phyloP scores from a whole-genome alignment of 1,140 invertebrate genomes.

The Frieseomelitta varia region DNA sequence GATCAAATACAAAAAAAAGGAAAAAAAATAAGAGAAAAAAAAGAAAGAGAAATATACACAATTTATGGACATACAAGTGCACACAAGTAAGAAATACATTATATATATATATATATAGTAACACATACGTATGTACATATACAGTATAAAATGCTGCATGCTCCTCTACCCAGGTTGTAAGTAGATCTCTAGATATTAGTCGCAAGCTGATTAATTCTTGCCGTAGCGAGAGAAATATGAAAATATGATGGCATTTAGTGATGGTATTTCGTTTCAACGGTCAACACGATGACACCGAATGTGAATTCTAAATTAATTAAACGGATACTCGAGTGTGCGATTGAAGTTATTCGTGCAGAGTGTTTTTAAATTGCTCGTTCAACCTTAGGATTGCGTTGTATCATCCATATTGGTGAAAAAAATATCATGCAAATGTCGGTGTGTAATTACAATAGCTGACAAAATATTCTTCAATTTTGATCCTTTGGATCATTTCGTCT shows the following conservation, averaged over 20 bases:
- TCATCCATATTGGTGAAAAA: background rate
- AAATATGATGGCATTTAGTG: conserved; percentile 1
- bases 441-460: no score
- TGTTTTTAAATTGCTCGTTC: background rate
- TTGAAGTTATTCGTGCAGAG: background rate
- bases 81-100: conserved; percentile 30
- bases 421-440: no score
- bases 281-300: background rate
- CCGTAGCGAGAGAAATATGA: conserved; percentile 24
- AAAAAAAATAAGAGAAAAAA: conserved; percentile 7
- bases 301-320: background rate
- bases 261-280: background rate
- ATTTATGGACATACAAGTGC: conserved; percentile 50
- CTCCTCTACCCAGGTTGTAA: conserved; percentile 76
- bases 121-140: conserved; percentile 60
- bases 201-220: conserved; percentile 72
- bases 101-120: conserved; percentile 51
- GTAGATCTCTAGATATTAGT: conserved; percentile 76
- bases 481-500: no score
- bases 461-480: no score
- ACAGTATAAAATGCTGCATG: conserved; percentile 66
- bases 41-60: conserved; percentile 58
- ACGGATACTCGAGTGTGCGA: background rate
- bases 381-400: background rate
- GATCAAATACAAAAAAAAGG: conserved; percentile 34